Percentiles rank a stretch among this genome's conserved stretches.
Evolutionary conservation across 2,888 invertebrate species (phyloP).

Genomic region (Yponomeuta evonymella): DNA sequence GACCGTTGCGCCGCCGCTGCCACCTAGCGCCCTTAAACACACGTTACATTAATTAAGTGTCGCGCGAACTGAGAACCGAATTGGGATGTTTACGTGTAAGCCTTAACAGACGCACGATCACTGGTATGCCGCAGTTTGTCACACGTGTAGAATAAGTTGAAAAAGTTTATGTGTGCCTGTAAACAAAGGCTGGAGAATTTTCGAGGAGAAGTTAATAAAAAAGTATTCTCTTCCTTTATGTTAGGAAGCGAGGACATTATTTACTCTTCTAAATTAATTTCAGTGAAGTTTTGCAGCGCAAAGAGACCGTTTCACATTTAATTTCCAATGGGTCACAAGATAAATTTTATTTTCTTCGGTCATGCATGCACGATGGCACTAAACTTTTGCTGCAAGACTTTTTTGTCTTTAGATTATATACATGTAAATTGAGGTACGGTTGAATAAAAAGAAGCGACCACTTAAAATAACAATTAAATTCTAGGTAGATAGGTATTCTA

Average conservation of each 20-base stretch:
- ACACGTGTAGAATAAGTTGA: slow-evolving; percentile 8
- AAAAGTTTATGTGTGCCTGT: not conserved
- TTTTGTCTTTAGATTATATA: not conserved
- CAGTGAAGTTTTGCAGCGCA: not conserved
- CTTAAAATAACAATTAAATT: too few relatives aligned
- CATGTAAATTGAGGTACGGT: not conserved
- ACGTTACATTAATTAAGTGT: slow-evolving; percentile 66
- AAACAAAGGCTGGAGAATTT: not conserved
- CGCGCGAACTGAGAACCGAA: slow-evolving; percentile 51
- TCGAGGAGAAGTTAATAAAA: slow-evolving; percentile 1
- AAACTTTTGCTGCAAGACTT: not conserved
- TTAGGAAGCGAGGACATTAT: not conserved
- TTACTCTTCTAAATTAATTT: not conserved
- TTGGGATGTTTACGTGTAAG: slow-evolving; percentile 25
- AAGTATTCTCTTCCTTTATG: not conserved
- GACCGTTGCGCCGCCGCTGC: slow-evolving; percentile 27
- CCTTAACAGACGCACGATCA: slow-evolving; percentile 7
- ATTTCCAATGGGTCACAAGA: not conserved
- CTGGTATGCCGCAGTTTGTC: slow-evolving; percentile 17
- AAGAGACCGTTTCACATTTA: not conserved
- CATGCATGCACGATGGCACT: not conserved
- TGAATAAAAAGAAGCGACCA: not conserved
- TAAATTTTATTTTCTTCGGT: not conserved
- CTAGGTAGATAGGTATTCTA: too few relatives aligned
- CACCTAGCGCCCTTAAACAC: slow-evolving; percentile 34